A percentile compares a stretch with the other conserved stretches of the same genome.
Conservation (phyloP, 2,797 vertebrate species). For the Micropoecilia bifurca region DNA sequence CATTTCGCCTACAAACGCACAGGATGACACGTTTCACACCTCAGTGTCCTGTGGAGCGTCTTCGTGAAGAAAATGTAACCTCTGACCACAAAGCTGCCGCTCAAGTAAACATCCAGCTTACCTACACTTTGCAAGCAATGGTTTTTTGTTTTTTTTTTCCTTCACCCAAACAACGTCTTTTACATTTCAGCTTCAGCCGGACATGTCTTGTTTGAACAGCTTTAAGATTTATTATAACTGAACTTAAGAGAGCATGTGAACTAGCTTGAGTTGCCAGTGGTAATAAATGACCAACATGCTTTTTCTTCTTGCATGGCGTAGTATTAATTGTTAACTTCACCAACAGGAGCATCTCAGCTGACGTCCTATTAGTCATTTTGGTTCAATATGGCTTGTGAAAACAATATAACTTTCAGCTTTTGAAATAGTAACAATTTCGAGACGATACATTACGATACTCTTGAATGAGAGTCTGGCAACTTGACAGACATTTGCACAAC, state of each 20-base stretch:
- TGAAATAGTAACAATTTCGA: neutral
- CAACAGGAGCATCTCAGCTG: neutral
- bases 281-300: slow-evolving; percentile 13
- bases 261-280: slow-evolving; percentile 6
- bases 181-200: neutral
- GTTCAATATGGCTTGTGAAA: neutral
- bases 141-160: neutral
- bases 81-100: slow-evolving; percentile 41
- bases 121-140: neutral
- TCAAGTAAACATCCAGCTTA: slow-evolving; percentile 33
- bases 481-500: neutral
- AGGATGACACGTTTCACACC: slow-evolving; percentile 13
- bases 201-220: slow-evolving; percentile 18
- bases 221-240: slow-evolving; percentile 32
- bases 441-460: neutral
- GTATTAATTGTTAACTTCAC: neutral
- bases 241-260: slow-evolving; percentile 17
- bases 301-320: neutral
- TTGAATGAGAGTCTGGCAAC: neutral
- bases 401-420: neutral
- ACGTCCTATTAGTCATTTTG: neutral
- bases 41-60: neutral
- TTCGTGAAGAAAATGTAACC: neutral
- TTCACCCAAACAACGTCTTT: slow-evolving; percentile 16
- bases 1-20: neutral